Base-by-base conservation (phyloP, 37 sponge, comb jelly and placozoan species). In the Diacarnus erythraeanus region DNA sequence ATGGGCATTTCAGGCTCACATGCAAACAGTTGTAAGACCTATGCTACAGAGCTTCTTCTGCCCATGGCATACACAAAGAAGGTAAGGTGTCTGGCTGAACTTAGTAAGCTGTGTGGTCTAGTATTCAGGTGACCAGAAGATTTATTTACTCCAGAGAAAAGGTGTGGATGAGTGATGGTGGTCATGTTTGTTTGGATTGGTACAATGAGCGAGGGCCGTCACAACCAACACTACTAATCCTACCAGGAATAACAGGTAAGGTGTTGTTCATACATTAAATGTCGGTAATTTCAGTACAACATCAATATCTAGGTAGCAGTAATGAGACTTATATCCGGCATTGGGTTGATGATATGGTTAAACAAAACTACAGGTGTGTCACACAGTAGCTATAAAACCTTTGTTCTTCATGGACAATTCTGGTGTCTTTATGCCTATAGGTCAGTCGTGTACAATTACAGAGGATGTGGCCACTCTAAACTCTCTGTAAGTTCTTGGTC, bases 151-250 rank as follows among this genome's bases (percentile, higher is more conserved):
- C 12, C 71, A 90, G 90, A 34, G 86, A 90, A 63, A 25, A 26
- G 42, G 21, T 90, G 42, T 3, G 0, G 2, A 44, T 90, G 72
- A 60, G 76, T 38, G 90, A 90, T 70, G 90, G 86, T 57, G 90
- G 90, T 4, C 90, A 90, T 42, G 42, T 84, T 58, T 84, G 85
- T 56, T 34, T 90, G 57, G 90, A 90, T 54, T 90, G 90, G 90
- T 90, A 67, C 54, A 73, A 73, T 39, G 86, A 85, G 42, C 15
- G 33, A 59, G 27, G 10, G 10, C 33, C 44, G 1, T 43, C 59
- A 0, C 66, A 76, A 22, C 86, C 90, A 12, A 84, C 80, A 43
- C 80, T 90, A n/a, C 47, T 90, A 31, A 71, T 90, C 31, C 81
- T 90, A 18, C 86, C 86, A 38, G 90, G 90, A 60, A 77, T 90